Percentiles rank a stretch among this genome's conserved stretches.
Evolutionary conservation across 2,797 vertebrate genomes (phyloP).

Genomic region (Helarctos malayanus): DNA sequence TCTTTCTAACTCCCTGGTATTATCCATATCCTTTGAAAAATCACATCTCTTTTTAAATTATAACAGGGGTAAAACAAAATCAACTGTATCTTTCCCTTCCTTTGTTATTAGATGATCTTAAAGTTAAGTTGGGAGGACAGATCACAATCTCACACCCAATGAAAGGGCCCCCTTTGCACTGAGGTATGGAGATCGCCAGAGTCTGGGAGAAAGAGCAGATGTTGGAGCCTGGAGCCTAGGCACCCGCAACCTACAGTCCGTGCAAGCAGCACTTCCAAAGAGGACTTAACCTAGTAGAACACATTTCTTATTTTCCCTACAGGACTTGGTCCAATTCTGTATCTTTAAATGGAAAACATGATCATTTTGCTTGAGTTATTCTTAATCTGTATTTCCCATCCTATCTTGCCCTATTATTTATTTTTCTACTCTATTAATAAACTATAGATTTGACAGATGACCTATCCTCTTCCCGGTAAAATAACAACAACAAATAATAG

Average conservation of each 20-base stretch:
- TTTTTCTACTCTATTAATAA: slow-evolving; percentile 49
- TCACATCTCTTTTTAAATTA: background rate
- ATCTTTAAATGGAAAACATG: slow-evolving; percentile 9
- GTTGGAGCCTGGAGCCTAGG: background rate
- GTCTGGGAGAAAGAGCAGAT: background rate
- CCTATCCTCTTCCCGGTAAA: background rate
- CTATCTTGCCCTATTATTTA: slow-evolving; percentile 1
- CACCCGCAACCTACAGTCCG: too few species aligned
- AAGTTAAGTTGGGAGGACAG: background rate
- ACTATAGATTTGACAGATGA: background rate
- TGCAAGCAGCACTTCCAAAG: background rate
- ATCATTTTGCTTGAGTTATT: background rate
- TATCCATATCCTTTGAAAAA: background rate
- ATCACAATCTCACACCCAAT: background rate
- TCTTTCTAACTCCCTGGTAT: background rate
- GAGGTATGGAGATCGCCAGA: background rate
- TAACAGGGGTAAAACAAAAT: background rate
- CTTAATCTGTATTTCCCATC: slow-evolving; percentile 1
- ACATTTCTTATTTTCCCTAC: background rate
- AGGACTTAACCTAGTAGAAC: background rate
- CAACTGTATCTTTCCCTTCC: background rate
- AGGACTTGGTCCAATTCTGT: background rate
- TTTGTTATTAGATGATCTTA: background rate
- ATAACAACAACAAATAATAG: background rate
- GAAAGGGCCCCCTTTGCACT: background rate